Percentiles rank a stretch among this genome's conserved stretches.
phyloP scores from a whole-genome alignment of 30 jellyfish, hydroid and myxozoan species.

The Cassiopea xamachana region DNA sequence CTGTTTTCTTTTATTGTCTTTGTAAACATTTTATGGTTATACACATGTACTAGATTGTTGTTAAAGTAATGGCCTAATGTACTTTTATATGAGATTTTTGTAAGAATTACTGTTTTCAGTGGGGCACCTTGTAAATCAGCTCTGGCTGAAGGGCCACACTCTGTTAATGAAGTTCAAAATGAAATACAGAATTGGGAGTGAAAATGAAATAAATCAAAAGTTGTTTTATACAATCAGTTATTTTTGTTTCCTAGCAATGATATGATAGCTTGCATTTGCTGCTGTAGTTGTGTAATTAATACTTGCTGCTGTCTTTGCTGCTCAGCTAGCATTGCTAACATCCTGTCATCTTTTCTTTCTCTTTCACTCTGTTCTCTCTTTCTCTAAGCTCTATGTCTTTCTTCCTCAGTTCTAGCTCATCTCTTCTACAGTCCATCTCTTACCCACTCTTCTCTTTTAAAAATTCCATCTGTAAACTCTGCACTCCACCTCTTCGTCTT shows the following conservation, averaged over 20 bases:
- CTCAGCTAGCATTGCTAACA: not conserved
- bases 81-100: not conserved
- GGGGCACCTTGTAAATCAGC: not conserved
- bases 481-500: slow-evolving; percentile 12
- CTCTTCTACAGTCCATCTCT: slow-evolving; percentile 20
- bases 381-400: not conserved
- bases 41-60: not conserved
- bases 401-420: slow-evolving; percentile 15
- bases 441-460: slow-evolving; percentile 8
- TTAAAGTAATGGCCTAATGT: not conserved
- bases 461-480: slow-evolving; percentile 6
- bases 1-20: not conserved
- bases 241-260: not conserved
- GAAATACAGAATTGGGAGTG: not conserved
- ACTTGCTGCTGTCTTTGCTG: not conserved
- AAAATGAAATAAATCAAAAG: not conserved
- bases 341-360: not conserved
- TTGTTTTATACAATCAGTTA: not conserved
- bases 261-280: not conserved
- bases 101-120: not conserved
- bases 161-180: not conserved
- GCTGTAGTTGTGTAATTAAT: not conserved
- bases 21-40: not conserved
- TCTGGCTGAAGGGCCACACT: not conserved
- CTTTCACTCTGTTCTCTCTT: not conserved